Percentiles rank a stretch among this genome's conserved stretches.
phyloP scores from a whole-genome alignment of 2,888 invertebrate genomes.

The Sycophila texana region DNA sequence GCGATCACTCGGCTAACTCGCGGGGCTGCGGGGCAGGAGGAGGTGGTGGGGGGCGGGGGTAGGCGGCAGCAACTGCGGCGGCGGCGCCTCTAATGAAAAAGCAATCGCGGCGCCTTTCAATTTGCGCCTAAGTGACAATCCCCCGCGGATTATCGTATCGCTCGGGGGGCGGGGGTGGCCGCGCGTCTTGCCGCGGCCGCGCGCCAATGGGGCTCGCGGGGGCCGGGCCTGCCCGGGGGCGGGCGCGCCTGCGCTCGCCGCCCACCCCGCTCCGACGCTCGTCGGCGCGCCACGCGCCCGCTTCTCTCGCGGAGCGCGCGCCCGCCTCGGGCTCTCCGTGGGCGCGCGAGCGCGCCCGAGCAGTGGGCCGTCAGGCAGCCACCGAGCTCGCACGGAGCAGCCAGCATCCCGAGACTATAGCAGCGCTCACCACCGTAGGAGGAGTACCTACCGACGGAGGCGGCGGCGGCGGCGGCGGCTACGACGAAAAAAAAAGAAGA shows the following conservation, averaged over 20 bases:
- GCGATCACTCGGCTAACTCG: conserved; percentile 1
- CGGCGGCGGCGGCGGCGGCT: not conserved
- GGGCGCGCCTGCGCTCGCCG: conserved; percentile 35
- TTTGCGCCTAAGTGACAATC: conserved; percentile 66
- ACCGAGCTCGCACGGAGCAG: too few relatives aligned
- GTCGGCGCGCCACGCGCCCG: not conserved
- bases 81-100: conserved; percentile 56
- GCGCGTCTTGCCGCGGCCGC: conserved; percentile 61
- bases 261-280: conserved; percentile 1
- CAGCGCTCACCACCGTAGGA: too few relatives aligned
- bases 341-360: not conserved
- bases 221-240: conserved; percentile 6
- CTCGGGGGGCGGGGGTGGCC: conserved; percentile 31
- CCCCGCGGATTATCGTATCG: conserved; percentile 64
- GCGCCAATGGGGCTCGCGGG: conserved; percentile 68
- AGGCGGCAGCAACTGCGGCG: not conserved
- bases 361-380: not conserved
- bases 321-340: conserved; percentile 6
- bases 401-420: too few relatives aligned
- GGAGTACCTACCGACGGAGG: not conserved
- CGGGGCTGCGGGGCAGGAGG: too few relatives aligned
- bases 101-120: conserved; percentile 63
- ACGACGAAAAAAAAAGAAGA: too few relatives aligned
- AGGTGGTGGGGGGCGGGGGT: too few relatives aligned
- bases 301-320: not conserved